A percentile compares a stretch with the other conserved stretches of the same genome.
Evolutionary conservation across 2,113 vertebrate species (phyloP).

Genomic region (Pomatorhinus ruficollis): DNA sequence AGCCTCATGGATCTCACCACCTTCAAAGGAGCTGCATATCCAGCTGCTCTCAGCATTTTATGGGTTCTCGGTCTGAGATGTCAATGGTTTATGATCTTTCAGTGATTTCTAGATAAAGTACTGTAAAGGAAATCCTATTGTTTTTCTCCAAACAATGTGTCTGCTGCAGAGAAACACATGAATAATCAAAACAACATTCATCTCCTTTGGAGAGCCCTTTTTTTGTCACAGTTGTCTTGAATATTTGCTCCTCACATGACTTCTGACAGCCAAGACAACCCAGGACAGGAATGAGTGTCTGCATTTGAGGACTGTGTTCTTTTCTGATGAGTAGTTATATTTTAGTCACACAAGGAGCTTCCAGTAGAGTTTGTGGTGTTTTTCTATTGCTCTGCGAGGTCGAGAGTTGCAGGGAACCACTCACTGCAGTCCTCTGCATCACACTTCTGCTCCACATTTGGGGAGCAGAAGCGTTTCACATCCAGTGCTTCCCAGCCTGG

Average conservation of each 20-base stretch:
- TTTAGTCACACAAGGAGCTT: background rate
- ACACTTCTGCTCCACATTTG: fast-evolving
- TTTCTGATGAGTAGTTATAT: background rate
- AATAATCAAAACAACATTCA: background rate
- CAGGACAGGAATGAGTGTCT: background rate
- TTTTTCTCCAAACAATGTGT: background rate
- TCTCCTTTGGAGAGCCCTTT: background rate
- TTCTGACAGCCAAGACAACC: background rate
- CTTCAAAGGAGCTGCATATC: background rate
- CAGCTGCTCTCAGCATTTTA: background rate
- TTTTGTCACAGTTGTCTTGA: background rate
- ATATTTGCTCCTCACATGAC: background rate
- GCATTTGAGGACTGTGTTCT: background rate
- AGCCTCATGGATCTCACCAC: background rate
- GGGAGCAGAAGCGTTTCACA: background rate
- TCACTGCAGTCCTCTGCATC: background rate
- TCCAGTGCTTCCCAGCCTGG: background rate
- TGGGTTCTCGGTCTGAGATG: background rate
- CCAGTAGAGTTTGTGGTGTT: background rate
- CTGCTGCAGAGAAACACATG: background rate
- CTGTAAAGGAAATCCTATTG: background rate
- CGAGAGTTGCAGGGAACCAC: background rate
- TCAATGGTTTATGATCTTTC: background rate
- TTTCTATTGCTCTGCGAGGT: background rate
- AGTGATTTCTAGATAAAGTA: background rate